Evolutionary conservation across 2,888 invertebrate species (phyloP), one percentile per base, ranked within the genome.

Genomic region (Pammene fasciana): DNA sequence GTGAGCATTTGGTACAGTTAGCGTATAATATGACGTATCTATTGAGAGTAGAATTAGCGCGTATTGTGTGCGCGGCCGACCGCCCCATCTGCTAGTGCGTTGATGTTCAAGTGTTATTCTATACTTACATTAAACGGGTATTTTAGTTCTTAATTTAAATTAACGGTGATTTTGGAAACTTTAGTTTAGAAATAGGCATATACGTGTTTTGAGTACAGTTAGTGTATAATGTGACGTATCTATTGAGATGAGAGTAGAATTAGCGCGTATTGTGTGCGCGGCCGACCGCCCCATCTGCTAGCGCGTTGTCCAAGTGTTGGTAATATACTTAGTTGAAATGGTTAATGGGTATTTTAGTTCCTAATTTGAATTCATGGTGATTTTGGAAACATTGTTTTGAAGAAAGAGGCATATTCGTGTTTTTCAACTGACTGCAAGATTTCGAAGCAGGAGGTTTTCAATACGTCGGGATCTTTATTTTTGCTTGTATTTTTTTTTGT

Each of bases 181-280:
- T 26, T 26, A 4, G 26, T 26, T 26, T 26, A 26, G 26, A 26
- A 4, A 26, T 4, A 3, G 26, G 26, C 26, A 26, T 26, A 26
- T 3, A 26, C 26, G 26, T 26, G 4, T 26, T 26, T 26, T 26
- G 1, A 26, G 26, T 26, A 26, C 26, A 26, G 26, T 26, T 26
- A 26, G 26, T 4, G 26, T 26, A 26, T 26, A 26, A 26, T 26
- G 4, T 26, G 26, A 26, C 26, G 4, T 26, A 86, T 26, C 52
- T 52, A 52, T 86, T 84, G 86, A 83, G 85, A 82, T n/a, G n/a
- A n/a, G n/a, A n/a, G 77, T 77, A 73, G 86, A 89, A 91, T 91
- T 90, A 91, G 87, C 78, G 81, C 65, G 84, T 77, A 90, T 91
- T 90, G 91, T 86, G 80, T 90, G 85, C 83, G 78, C 76, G 81